Evolutionary conservation across 2,113 vertebrate species (phyloP).

Genomic region (Lipophrys pholis): DNA sequence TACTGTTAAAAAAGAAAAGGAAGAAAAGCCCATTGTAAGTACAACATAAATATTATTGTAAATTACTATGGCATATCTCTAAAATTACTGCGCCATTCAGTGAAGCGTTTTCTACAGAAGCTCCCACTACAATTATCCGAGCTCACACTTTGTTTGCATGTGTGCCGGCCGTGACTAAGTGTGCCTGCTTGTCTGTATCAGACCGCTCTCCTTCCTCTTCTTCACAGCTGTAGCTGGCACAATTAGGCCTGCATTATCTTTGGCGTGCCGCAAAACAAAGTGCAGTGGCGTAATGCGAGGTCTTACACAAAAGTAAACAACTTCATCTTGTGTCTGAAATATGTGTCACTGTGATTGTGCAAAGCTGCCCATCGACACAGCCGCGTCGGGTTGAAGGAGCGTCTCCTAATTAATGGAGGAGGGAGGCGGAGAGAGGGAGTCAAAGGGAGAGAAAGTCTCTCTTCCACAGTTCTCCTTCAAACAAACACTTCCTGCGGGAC

Average conservation of each 20-base stretch:
- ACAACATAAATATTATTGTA: neutral
- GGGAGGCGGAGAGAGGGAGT: conserved; percentile 35
- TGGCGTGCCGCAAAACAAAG: conserved; percentile 71
- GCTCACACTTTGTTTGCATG: conserved; percentile 5
- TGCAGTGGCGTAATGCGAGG: conserved; percentile 69
- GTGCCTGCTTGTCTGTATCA: conserved; percentile 1
- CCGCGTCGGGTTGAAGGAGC: conserved; percentile 79
- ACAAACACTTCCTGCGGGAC: conserved; percentile 83
- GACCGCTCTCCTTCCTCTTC: conserved; percentile 49
- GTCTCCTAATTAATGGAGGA: conserved; percentile 83
- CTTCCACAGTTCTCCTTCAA: conserved; percentile 80
- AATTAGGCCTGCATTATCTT: conserved; percentile 69
- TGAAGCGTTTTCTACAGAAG: neutral
- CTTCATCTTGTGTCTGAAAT: conserved; percentile 82
- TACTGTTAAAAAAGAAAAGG: too few species aligned
- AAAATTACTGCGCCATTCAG: neutral
- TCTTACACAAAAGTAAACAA: conserved; percentile 84
- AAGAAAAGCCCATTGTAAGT: conserved; percentile 1
- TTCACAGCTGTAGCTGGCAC: conserved; percentile 68
- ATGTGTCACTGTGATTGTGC: conserved; percentile 82
- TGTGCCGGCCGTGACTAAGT: neutral
- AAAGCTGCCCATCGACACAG: conserved; percentile 78
- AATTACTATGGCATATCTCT: neutral
- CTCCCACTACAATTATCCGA: neutral
- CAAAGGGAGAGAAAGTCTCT: conserved; percentile 67